A percentile compares a stretch with the other conserved stretches of the same genome.
Evolutionary conservation across 2,888 invertebrate species (phyloP).

Genomic region (Urechis unicinctus): DNA sequence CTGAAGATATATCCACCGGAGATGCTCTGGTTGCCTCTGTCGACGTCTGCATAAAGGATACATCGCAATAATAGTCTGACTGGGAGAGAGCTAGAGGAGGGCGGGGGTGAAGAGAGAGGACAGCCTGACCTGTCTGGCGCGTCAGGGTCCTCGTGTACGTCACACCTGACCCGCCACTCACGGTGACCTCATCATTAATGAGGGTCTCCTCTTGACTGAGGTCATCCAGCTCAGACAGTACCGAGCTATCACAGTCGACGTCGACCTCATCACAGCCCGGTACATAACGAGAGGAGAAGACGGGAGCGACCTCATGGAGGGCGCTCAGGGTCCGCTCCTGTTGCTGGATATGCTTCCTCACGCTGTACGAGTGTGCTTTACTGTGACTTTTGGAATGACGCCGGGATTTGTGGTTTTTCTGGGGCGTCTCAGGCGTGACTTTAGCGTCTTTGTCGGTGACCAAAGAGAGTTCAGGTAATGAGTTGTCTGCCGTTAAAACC

Average conservation of each 20-base stretch:
- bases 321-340: too few species aligned
- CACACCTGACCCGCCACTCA: conserved; percentile 12
- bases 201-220: not conserved
- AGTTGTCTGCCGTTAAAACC: too few species aligned
- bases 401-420: not conserved
- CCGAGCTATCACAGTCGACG: conserved; percentile 21
- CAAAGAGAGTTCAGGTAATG: not conserved
- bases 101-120: conserved; percentile 2
- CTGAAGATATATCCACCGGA: too few species aligned
- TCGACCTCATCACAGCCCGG: conserved; percentile 1
- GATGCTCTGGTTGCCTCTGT: too few species aligned
- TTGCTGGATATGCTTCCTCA: too few species aligned
- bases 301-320: too few species aligned
- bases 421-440: not conserved
- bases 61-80: conserved; percentile 14
- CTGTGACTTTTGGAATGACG: not conserved
- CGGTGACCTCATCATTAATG: conserved; percentile 10
- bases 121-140: conserved; percentile 16
- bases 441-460: not conserved
- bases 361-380: too few species aligned
- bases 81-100: conserved; percentile 16
- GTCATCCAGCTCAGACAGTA: conserved; percentile 17
- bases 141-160: conserved; percentile 15
- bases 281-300: too few species aligned
- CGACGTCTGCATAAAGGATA: too few species aligned